Conservation (phyloP, 2,113 vertebrate genomes). For the Echinops telfairi region DNA sequence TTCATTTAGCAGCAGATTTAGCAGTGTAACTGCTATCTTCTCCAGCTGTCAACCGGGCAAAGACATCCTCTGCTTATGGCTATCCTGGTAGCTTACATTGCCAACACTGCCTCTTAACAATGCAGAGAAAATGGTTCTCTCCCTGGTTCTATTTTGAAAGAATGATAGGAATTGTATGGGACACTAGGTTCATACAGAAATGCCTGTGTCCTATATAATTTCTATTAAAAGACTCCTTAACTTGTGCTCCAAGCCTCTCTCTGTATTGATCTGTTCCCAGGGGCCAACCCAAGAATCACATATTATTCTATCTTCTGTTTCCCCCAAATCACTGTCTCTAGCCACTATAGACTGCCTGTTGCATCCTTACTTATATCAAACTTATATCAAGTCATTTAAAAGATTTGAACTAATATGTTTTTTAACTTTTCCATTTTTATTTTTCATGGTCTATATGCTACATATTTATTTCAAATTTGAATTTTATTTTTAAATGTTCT, state of each 20-base stretch:
- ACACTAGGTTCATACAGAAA: not conserved
- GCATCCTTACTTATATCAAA: not conserved
- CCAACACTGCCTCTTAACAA: slow-evolving; percentile 3
- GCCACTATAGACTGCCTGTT: not conserved
- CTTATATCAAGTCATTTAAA: not conserved
- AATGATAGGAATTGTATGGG: not conserved
- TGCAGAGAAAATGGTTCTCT: not conserved
- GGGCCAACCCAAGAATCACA: not conserved
- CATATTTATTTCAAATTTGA: not conserved
- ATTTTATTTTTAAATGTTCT: not conserved
- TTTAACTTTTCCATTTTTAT: not conserved
- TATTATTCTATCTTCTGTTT: not conserved
- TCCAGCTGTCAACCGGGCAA: not conserved
- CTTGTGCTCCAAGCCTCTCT: not conserved
- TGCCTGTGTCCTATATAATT: not conserved
- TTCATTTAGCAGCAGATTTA: not conserved
- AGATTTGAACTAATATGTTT: not conserved
- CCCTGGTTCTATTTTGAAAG: not conserved
- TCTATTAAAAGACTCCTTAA: not conserved
- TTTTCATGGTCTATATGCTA: not conserved
- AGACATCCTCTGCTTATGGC: not conserved
- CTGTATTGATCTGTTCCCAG: not conserved
- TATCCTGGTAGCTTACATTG: slow-evolving; percentile 9
- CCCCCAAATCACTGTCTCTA: not conserved
- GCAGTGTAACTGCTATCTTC: not conserved